Evolutionary conservation across 2,888 invertebrate species (phyloP), one percentile per base, ranked within the genome.

Genomic region (Drosophila borborema): DNA sequence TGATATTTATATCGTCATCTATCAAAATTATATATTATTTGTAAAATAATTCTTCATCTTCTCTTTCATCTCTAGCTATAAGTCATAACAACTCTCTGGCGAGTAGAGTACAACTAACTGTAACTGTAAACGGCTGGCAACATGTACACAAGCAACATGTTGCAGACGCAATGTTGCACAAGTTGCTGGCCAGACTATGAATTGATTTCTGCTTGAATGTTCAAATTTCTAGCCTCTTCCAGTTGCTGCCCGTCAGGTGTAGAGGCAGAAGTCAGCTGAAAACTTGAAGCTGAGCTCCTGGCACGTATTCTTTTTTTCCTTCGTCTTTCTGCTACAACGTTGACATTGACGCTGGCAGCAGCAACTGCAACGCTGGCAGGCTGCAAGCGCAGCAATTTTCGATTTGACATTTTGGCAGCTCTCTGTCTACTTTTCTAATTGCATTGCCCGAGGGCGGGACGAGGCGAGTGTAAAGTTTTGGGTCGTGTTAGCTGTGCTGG

Each of bases 371-470:
- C 40, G 45, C 34, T 51, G 74, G 20, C 66, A 70, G 69, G 54
- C 70, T 40, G 86, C 84, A 74, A 81, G 69, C 68, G 80, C 84
- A 83, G 89, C 89, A 89, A 85, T 89, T 85, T 85, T 86, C 81
- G 81, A 78, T 90, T 85, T 85, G 85, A 85, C 85, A 85, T 85
- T 85, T 90, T 85, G 90, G 87, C 85, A 85, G 85, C 65, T 73
- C 66, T 72, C 71, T 65, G 66, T 60, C 67, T 66, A 64, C 64
- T 77, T 72, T 79, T 90, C 86, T 84, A 90, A 90, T 88, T 90
- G 90, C 89, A 80, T 65, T 62, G 63, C 55, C 31, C 9, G 54
- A 34, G 12, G 55, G 12, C 28, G 55, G 14, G 31, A 9, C 43
- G 40, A 23, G 43, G 34, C 23, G 8, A 45, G 62, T 18, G 31